phyloP scores from a whole-genome alignment of 2,797 vertebrate genomes.

The Florisuga fusca region DNA sequence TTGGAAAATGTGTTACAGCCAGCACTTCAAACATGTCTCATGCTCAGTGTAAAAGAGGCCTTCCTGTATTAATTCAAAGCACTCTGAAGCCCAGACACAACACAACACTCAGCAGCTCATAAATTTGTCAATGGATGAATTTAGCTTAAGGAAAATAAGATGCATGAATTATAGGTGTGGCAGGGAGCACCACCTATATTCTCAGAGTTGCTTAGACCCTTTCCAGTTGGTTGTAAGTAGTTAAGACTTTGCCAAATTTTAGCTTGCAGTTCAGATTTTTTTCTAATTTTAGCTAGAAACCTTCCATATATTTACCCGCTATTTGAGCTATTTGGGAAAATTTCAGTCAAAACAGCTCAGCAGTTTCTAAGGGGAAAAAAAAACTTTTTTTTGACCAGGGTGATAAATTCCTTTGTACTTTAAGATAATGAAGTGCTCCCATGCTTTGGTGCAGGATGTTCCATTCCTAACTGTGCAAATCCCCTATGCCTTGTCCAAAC shows the following conservation, averaged over 20 bases:
- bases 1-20: constrained; percentile 21
- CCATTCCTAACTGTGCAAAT: background rate
- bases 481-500: background rate
- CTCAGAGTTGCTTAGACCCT: constrained; percentile 28
- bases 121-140: constrained; percentile 72
- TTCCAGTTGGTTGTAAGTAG: constrained; percentile 31
- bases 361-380: constrained; percentile 13
- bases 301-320: constrained; percentile 43
- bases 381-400: background rate
- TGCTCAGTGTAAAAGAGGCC: constrained; percentile 42
- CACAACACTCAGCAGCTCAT: constrained; percentile 66
- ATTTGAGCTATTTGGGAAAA: constrained; percentile 51
- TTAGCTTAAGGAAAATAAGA: constrained; percentile 66
- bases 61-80: constrained; percentile 60
- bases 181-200: constrained; percentile 59
- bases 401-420: background rate
- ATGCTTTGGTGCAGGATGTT: background rate
- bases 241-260: constrained; percentile 22
- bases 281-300: constrained; percentile 46
- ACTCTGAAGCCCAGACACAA: constrained; percentile 62
- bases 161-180: constrained; percentile 58
- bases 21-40: constrained; percentile 44
- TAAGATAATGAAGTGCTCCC: background rate
- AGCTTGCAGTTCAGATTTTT: background rate
- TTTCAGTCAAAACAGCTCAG: constrained; percentile 57